Conservation (phyloP, 2,113 vertebrate genomes). For the Chrysemys picta region DNA sequence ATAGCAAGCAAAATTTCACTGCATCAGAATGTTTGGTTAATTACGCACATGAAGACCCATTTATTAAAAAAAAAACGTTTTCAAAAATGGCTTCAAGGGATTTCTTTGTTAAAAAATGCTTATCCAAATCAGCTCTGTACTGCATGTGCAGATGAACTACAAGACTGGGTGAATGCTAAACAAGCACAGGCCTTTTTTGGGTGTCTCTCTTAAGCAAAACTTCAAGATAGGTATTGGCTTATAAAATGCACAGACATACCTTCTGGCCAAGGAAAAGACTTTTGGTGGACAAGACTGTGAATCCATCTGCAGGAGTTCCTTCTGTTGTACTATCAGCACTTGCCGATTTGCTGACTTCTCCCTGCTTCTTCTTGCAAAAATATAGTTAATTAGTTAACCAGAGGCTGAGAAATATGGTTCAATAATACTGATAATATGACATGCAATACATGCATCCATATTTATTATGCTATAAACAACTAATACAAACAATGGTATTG, state of each 20-base stretch:
- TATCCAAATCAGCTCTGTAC: neutral
- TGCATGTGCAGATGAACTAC: neutral
- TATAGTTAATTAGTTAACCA: conserved; percentile 49
- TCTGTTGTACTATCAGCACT: conserved; percentile 96
- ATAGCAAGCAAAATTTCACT: conserved; percentile 50
- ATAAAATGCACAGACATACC: conserved; percentile 81
- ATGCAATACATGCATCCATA: neutral
- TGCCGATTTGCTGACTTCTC: conserved; percentile 93
- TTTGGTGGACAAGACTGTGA: conserved; percentile 97
- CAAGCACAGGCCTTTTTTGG: neutral
- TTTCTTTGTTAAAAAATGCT: neutral
- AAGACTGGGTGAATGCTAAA: neutral
- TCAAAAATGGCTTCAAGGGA: neutral
- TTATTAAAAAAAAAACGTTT: neutral
- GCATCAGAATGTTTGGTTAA: neutral
- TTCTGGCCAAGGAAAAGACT: conserved; percentile 99
- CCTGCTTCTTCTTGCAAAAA: conserved; percentile 89
- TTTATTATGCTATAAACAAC: conserved; percentile 30
- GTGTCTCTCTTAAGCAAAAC: conserved; percentile 23
- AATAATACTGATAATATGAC: neutral
- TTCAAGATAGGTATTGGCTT: neutral
- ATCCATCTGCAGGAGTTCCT: conserved; percentile 89
- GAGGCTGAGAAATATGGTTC: neutral
- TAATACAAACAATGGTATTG: neutral
- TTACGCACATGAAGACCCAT: conserved; percentile 14